Evolutionary conservation across 2,797 vertebrate species (phyloP).

Genomic region (Cheracebus regulus): DNA sequence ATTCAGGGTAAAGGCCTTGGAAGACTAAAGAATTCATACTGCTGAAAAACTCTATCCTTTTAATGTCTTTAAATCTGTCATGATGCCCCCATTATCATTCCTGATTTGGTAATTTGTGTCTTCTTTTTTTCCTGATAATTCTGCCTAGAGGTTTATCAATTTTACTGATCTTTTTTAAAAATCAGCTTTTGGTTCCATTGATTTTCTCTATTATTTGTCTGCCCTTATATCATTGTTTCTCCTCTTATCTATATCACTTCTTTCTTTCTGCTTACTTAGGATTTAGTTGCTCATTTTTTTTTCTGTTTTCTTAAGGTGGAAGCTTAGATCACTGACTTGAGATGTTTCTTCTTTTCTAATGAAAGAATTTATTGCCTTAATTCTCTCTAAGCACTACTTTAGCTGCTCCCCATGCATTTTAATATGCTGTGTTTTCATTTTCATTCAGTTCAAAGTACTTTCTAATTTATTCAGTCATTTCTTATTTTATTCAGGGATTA

Average conservation of each 20-base stretch:
- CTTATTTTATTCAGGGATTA: background rate
- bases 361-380: background rate
- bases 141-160: background rate
- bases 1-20: background rate
- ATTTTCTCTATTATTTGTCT: background rate
- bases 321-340: background rate
- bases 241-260: background rate
- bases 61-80: background rate
- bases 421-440: background rate
- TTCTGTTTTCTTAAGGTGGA: background rate
- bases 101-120: background rate
- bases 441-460: slow-evolving; percentile 45
- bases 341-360: background rate
- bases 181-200: background rate
- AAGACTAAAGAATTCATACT: background rate
- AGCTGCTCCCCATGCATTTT: background rate
- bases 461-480: background rate
- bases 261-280: background rate
- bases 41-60: background rate
- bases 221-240: background rate
- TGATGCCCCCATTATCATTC: background rate
- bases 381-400: background rate
- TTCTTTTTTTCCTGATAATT: background rate
- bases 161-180: background rate
- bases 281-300: background rate